phyloP scores from a whole-genome alignment of 2,113 vertebrate genomes.

The Chlamydotis undulata region DNA sequence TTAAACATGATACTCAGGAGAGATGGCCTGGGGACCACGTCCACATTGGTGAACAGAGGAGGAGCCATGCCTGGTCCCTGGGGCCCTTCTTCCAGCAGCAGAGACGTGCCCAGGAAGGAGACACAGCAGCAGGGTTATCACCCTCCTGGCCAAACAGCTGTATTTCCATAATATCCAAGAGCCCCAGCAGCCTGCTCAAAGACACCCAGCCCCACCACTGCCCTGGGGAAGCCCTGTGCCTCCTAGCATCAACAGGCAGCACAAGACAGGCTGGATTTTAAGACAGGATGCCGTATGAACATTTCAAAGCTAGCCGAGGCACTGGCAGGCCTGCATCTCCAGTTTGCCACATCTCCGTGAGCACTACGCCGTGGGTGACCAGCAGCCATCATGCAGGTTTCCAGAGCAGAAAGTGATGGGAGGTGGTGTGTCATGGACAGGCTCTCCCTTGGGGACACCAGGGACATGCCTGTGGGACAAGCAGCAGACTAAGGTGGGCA shows the following conservation, averaged over 20 bases:
- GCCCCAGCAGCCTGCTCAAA: background rate
- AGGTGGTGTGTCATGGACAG: background rate
- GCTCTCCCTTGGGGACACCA: background rate
- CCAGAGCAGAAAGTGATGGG: background rate
- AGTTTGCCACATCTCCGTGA: rapidly evolving
- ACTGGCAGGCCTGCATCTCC: rapidly evolving
- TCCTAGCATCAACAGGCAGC: background rate
- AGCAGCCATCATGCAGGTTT: background rate
- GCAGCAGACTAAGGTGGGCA: background rate
- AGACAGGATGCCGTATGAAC: rapidly evolving
- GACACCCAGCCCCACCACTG: rapidly evolving
- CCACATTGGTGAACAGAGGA: background rate
- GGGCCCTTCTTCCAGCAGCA: background rate
- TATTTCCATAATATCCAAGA: background rate
- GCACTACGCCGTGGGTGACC: rapidly evolving
- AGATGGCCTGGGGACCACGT: rapidly evolving
- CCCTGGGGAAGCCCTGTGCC: background rate
- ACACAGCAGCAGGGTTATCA: background rate
- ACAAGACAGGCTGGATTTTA: background rate
- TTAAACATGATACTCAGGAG: background rate
- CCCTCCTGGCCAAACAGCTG: background rate
- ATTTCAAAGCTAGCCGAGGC: rapidly evolving
- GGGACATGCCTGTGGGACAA: background rate
- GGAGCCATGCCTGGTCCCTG: background rate
- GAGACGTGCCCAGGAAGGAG: background rate